Percentiles rank a stretch among this genome's conserved stretches.
Evolutionary conservation across 2,797 vertebrate species (phyloP).

Genomic region (Schizopygopsis malacanthus): DNA sequence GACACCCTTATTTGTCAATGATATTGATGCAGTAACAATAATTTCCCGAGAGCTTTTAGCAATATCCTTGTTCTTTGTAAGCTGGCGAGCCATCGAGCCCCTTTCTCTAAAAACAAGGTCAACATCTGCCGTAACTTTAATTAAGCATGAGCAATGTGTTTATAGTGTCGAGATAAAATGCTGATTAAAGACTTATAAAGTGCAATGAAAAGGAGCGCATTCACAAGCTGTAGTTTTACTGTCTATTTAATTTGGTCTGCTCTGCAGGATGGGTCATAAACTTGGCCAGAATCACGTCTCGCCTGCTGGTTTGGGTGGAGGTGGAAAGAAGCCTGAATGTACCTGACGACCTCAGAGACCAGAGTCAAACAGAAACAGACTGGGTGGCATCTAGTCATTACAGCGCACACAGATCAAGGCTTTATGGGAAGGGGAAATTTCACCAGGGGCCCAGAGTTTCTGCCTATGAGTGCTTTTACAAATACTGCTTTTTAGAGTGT

Average conservation of each 20-base stretch:
- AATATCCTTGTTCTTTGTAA: slow-evolving; percentile 34
- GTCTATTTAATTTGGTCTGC: slow-evolving; percentile 58
- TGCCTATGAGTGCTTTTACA: slow-evolving; percentile 51
- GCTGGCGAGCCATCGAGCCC: slow-evolving; percentile 7
- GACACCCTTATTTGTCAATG: background rate
- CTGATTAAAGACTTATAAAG: slow-evolving; percentile 62
- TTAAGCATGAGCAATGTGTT: slow-evolving; percentile 58
- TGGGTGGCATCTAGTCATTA: slow-evolving; percentile 63
- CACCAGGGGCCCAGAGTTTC: slow-evolving; percentile 49
- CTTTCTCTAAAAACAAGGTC: slow-evolving; percentile 16
- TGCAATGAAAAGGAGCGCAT: slow-evolving; percentile 43
- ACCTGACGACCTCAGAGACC: slow-evolving; percentile 55
- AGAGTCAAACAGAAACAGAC: slow-evolving; percentile 59
- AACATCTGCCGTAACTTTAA: slow-evolving; percentile 57
- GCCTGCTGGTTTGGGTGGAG: slow-evolving; percentile 47
- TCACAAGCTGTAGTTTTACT: slow-evolving; percentile 46
- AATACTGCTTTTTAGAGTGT: slow-evolving; percentile 43
- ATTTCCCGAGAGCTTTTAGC: slow-evolving; percentile 36
- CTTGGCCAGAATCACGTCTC: slow-evolving; percentile 34
- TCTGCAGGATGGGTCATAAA: slow-evolving; percentile 53
- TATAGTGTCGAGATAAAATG: slow-evolving; percentile 57
- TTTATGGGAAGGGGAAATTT: slow-evolving; percentile 54
- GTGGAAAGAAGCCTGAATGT: slow-evolving; percentile 45
- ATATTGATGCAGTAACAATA: background rate
- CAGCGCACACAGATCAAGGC: slow-evolving; percentile 62